Base-by-base conservation (phyloP, 2,797 vertebrate genomes). In the Lophius americanus region DNA sequence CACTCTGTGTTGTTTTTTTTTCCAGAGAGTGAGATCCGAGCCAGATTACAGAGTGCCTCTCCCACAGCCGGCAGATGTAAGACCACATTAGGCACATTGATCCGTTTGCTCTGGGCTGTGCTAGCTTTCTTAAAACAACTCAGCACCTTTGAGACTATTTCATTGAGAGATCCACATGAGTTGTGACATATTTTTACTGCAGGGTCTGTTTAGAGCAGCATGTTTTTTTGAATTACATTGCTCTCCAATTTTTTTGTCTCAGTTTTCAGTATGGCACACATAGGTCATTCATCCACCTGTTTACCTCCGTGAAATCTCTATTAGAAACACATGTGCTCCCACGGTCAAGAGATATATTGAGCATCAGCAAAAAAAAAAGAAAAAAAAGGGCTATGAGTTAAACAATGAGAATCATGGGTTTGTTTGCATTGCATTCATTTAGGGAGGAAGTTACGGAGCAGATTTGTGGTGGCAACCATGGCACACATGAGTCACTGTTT, bases 11-110 rank as follows among this genome's bases (percentile, higher is more conserved):
- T 64, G 38, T 82, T 59, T 46, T 78, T 78, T 68, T 54, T 61
- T 73, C 59, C 91, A 99, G 98, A 99, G 86, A 97, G 96, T 12
- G 96, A 98, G 92, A 99, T 99, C 89, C 93, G 97, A 90, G 96
- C 95, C 73, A 94, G 98, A 60, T 90, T 99, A 55, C 98, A 99
- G 82, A 99, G 98, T 0, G 96, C 98, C 0, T 99, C 98, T 71
- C 98, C 98, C 38, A 95, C 96, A 1, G 93, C 91, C 47, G 67
- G 94, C 88, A 95, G 96, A 93, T 99, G 98, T 99, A 95, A 96
- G 97, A 94, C 75, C 63, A 39, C 55, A 73, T 43, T 49, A 83
- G 71, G 76, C 70, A 70, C 64, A 69, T 37, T 73, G 39, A 74
- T 82, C 6, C 51, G 39, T 56, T 71, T 23, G n/a, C 67, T 74